Base-by-base conservation (phyloP, 2,797 vertebrate species). In the Myotis daubentonii region DNA sequence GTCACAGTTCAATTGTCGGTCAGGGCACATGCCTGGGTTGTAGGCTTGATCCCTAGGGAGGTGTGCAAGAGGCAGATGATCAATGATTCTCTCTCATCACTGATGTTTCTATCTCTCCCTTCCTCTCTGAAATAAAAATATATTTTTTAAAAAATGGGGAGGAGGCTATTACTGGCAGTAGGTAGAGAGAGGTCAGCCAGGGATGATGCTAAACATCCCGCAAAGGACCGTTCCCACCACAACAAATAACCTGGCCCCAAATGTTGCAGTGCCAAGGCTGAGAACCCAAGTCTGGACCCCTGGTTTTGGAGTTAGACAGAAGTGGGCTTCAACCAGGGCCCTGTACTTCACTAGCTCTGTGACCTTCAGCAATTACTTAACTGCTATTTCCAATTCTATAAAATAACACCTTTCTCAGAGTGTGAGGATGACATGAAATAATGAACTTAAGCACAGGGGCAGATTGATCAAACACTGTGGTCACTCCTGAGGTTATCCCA, bases 281-380 rank as follows among this genome's bases (percentile, higher is more conserved):
- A 28, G 17, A 41, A 49, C 9, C 16, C 5, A 15, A 71, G n/a
- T 36, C 9, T 19, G 74, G 33, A 66, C n/a, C 8, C 0, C 1
- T 7, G 5, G 0, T 25, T 94, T 36, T n/a, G 44, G 38, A 0
- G 0, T 3, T n/a, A 91, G 1, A 66, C 25, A 57, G 51, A 30
- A 4, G 11, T 8, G 17, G 51, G 9, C 65, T 11, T 75, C 47
- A n/a, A 22, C 38, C 51, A 23, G 0, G 20, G 15, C 13, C 5
- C 65, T 30, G 47, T 11, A 38, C 33, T 83, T 66, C 11, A 65
- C 28, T 6, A 41, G 44, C 66, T 47, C n/a, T 0, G 17, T 28
- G 10, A 71, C 10, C 13, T 25, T 20, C 7, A 36, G n/a, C 41
- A 33, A 47, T 53, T 60, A 80, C 30, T 53, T 33, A 20, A 41